Evolutionary conservation across 2,113 vertebrate species (phyloP).

Genomic region (Macroglossus sobrinus): DNA sequence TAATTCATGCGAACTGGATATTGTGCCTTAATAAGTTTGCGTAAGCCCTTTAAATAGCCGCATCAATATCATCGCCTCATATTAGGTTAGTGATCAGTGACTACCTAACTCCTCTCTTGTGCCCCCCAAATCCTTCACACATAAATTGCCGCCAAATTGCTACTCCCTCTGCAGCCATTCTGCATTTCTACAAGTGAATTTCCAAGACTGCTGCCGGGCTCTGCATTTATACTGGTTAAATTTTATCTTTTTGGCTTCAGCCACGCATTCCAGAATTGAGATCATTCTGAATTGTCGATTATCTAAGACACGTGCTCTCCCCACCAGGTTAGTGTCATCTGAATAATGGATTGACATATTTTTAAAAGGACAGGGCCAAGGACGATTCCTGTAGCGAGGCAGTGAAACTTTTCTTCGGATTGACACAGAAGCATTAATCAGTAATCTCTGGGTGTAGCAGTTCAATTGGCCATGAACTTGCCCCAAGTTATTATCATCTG

Average conservation of each 20-base stretch:
- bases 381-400: not conserved
- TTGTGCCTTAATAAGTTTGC: not conserved
- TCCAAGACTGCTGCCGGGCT: not conserved
- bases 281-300: constrained; percentile 45
- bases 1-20: not conserved
- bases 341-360: constrained; percentile 52
- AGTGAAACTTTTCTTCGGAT: constrained; percentile 15
- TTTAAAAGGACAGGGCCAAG: constrained; percentile 49
- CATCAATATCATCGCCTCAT: not conserved
- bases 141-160: not conserved
- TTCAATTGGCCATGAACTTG: not conserved
- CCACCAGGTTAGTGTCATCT: not conserved
- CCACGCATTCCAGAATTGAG: not conserved
- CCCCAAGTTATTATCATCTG: not conserved
- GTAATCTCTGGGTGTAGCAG: not conserved
- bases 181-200: constrained; percentile 41
- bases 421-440: not conserved
- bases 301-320: not conserved
- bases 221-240: not conserved
- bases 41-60: constrained; percentile 1
- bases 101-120: not conserved
- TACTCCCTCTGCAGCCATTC: not conserved
- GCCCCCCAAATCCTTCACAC: constrained; percentile 17
- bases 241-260: not conserved
- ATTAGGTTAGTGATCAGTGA: constrained; percentile 3